Evolutionary conservation across 2,888 invertebrate genomes (phyloP).

Genomic region (Gymnoscelis rufifasciata): DNA sequence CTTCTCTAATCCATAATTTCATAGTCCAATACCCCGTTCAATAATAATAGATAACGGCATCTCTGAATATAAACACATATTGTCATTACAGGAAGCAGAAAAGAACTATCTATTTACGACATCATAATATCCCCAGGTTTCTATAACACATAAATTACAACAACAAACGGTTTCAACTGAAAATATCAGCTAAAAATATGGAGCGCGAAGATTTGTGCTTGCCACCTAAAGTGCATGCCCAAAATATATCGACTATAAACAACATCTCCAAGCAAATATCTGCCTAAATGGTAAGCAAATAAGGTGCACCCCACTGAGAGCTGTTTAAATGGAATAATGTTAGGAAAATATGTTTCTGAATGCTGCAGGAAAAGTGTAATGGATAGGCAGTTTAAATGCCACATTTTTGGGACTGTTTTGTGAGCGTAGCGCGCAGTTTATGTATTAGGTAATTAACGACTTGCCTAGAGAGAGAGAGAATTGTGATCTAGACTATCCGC

Average conservation of each 20-base stretch:
- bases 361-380: conserved; percentile 12
- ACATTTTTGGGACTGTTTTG: background rate
- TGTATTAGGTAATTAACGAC: background rate
- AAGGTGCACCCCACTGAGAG: conserved; percentile 32
- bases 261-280: conserved; percentile 28
- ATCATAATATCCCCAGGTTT: background rate
- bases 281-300: conserved; percentile 24
- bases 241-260: conserved; percentile 64
- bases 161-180: conserved; percentile 18
- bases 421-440: background rate
- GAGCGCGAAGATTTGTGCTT: conserved; percentile 52
- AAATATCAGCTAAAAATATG: conserved; percentile 46
- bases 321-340: conserved; percentile 42
- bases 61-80: too few species aligned
- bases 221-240: conserved; percentile 48
- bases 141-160: conserved; percentile 14
- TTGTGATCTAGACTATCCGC: too few species aligned
- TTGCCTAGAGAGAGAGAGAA: too few species aligned
- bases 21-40: too few species aligned
- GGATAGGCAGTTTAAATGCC: conserved; percentile 17
- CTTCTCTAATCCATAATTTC: too few species aligned
- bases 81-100: too few species aligned
- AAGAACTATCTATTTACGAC: too few species aligned
- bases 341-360: conserved; percentile 45
- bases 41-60: too few species aligned